Conservation (phyloP, 2,888 invertebrate genomes). For the Subacronicta megacephala region DNA sequence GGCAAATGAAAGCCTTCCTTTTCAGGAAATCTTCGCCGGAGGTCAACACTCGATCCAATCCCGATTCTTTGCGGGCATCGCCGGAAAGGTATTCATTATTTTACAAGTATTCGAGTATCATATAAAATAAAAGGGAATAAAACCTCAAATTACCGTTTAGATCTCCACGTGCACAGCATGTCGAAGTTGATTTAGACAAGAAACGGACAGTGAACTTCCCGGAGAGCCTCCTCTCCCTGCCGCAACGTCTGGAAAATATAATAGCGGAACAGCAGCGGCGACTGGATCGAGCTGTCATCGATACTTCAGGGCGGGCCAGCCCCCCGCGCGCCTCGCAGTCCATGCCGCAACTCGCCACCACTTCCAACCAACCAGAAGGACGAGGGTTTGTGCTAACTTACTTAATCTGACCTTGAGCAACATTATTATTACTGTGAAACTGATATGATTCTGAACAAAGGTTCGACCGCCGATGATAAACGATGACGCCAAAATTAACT, state of each 20-base stretch:
- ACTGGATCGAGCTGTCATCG: constrained; percentile 71
- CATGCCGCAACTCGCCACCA: constrained; percentile 72
- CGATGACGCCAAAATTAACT: background rate
- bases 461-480: too few species aligned
- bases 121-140: background rate
- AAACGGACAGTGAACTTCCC: constrained; percentile 80
- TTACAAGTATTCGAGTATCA: background rate
- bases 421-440: background rate
- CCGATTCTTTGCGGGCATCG: constrained; percentile 65
- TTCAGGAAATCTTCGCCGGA: constrained; percentile 62
- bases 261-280: constrained; percentile 74
- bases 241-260: constrained; percentile 75
- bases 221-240: constrained; percentile 72
- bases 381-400: constrained; percentile 56
- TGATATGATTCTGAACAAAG: too few species aligned
- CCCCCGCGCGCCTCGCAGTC: constrained; percentile 73
- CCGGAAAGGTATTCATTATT: constrained; percentile 68
- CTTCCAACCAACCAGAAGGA: constrained; percentile 58
- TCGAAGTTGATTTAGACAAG: constrained; percentile 65
- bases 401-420: background rate
- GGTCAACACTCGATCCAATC: constrained; percentile 53
- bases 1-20: constrained; percentile 70
- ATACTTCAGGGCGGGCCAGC: constrained; percentile 69
- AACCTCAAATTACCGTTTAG: constrained; percentile 43
- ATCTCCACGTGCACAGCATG: constrained; percentile 62